Evolutionary conservation across 2,797 vertebrate genomes (phyloP), one percentile per base, ranked within the genome.

Genomic region (Microhierax caerulescens): DNA sequence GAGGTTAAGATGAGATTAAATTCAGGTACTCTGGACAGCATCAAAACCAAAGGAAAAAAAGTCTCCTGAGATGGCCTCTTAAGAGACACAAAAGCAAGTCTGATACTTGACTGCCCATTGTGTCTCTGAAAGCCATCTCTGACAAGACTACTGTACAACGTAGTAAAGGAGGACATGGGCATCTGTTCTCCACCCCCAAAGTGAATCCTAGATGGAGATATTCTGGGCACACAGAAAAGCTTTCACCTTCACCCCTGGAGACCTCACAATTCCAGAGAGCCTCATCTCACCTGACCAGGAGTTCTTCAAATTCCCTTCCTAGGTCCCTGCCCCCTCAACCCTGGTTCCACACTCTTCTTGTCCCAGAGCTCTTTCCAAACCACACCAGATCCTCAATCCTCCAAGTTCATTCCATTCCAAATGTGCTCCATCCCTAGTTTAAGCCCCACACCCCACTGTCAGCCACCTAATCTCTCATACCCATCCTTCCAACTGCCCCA

Each of bases 101-200:
- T 30, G 21, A 41, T 15, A 34, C 34, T 36, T 18, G 28, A 30
- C 37, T 88, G 51, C 19, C 22, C 9, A 21, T 1, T 14, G 19
- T 24, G 16, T 54, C 39, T 60, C 84, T 30, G 30, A 73, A 90
- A 85, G 79, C 15, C 36, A 36, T 13, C 8, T 48, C 32, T 20
- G 10, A 10, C 32, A 56, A 43, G 32, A 32, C 27, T 22, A 30
- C 28, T 2, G 4, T 9, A 54, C 0, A 0, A 36, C 3, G 5
- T 8, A 75, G 45, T 21, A 32, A 36, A 43, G 32, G 43, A 68
- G 3, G 7, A 57, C 50, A 34, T 2, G 2, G 16, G 10, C 27
- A 73, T 57, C 23, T 59, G 18, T 39, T 60, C 37, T 61, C 30
- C 57, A 27, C 27, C 13, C 13, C 30, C 37, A 24, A 53, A 47